Percentiles rank a stretch among this genome's conserved stretches.
These are phyloP conservation scores for Sphaerodactylus townsendi DNA, from an alignment of 2,113 vertebrate genomes.

Conservation along the genomic window DNA sequence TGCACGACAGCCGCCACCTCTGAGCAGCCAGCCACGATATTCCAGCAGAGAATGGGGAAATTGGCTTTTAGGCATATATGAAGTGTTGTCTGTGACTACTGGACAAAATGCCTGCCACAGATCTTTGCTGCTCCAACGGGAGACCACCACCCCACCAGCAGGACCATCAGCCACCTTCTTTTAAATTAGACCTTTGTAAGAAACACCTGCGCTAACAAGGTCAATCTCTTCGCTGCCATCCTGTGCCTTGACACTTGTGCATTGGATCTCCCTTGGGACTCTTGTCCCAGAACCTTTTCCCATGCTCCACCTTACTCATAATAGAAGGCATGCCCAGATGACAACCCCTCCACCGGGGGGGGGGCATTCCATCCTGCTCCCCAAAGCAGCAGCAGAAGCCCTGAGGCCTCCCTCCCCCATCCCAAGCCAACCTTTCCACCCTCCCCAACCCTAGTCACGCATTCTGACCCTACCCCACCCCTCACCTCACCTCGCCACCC, in stretches of 20 bases:
- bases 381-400: too few relatives aligned
- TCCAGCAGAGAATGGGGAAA: neutral
- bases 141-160: neutral
- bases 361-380: too few relatives aligned
- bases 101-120: neutral
- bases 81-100: neutral
- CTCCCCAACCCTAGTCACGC: too few relatives aligned
- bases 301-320: conserved; percentile 12
- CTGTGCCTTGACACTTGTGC: neutral
- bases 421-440: too few relatives aligned
- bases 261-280: conserved; percentile 29
- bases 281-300: conserved; percentile 11
- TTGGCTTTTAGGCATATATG: too few relatives aligned
- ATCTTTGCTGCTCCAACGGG: neutral
- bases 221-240: conserved; percentile 4
- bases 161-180: conserved; percentile 36
- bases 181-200: neutral
- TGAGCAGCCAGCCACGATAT: neutral
- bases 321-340: too few relatives aligned
- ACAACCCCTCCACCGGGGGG: too few relatives aligned
- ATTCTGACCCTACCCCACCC: too few relatives aligned
- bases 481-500: too few relatives aligned
- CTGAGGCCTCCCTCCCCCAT: too few relatives aligned
- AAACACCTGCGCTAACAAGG: neutral
- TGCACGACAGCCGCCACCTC: neutral